Conservation (phyloP, 2,113 vertebrate genomes). For the Neotoma lepida region DNA sequence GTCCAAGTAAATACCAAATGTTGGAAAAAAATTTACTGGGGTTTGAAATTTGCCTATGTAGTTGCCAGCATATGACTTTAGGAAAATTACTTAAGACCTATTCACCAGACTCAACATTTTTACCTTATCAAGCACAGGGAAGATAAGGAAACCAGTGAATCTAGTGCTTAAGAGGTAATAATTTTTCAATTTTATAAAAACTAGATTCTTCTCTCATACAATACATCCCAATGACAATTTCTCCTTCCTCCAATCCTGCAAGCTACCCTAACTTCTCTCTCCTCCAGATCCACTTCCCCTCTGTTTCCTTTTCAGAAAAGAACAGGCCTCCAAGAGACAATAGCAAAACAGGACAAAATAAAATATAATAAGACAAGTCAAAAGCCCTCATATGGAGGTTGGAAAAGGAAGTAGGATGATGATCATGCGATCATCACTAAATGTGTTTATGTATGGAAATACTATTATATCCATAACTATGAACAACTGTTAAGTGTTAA, state of each 20-base stretch:
- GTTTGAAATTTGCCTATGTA: conserved; percentile 25
- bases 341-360: background rate
- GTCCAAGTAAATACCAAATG: background rate
- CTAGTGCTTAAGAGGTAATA: background rate
- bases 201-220: background rate
- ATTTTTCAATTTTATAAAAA: background rate
- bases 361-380: background rate
- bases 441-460: background rate
- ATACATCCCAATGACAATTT: background rate
- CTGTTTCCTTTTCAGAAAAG: background rate
- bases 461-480: background rate
- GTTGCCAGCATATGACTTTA: background rate
- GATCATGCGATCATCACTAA: background rate
- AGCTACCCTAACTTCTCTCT: background rate
- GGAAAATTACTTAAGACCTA: conserved; percentile 7
- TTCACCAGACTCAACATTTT: conserved; percentile 2
- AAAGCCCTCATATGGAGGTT: background rate
- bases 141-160: background rate
- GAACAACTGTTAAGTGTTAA: background rate
- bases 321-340: background rate
- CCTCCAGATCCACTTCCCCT: too few relatives aligned
- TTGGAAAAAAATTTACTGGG: background rate
- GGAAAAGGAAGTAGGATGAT: background rate
- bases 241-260: too few relatives aligned
- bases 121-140: background rate